Base-by-base conservation (phyloP, 1,140 invertebrate genomes). In the Eciton burchellii region DNA sequence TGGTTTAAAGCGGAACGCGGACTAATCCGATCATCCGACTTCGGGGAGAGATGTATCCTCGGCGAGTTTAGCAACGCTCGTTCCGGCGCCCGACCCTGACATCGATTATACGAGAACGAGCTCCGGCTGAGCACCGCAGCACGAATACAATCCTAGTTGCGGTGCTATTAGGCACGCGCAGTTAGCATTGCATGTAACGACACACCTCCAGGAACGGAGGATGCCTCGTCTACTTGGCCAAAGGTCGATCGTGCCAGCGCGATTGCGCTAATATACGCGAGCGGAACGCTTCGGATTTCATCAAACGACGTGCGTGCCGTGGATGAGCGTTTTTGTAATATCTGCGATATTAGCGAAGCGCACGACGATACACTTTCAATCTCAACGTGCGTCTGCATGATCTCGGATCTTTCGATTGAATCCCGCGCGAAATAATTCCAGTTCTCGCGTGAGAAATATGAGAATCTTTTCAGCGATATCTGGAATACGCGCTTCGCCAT, bases 171-270 rank as follows among this genome's bases (percentile, higher is more conserved):
- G 86, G 86, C 77, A 88, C 86, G 86, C 86, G 85, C 85, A 87
- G 85, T 88, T 88, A 88, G 85, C 86, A 88, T 88, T 79, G 83
- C 86, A 82, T 76, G 85, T 88, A 88, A 88, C 84, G 86, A 88
- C 86, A 88, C 86, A 88, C 85, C 82, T 88, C 86, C 76, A n/a
- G 86, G 70, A 82, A 82, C 73, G 83, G 85, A 88, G 85, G 86
- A 88, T 87, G 82, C 82, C 85, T 83, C 65, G 84, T 84, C 83
- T 87, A 79, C 70, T 88, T 87, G 82, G 35, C 82, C 82, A 88
- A 88, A 88, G 86, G 86, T 88, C 86, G 86, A 77, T 77, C 82
- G 82, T 84, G 77, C 60, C 65, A 45, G 77, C 54, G 47, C 70
- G 65, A 79, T 83, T 66, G 66, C 56, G 19, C 21, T 74, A 47